phyloP scores from a whole-genome alignment of 2,797 vertebrate genomes.

The Acropternis orthonyx region DNA sequence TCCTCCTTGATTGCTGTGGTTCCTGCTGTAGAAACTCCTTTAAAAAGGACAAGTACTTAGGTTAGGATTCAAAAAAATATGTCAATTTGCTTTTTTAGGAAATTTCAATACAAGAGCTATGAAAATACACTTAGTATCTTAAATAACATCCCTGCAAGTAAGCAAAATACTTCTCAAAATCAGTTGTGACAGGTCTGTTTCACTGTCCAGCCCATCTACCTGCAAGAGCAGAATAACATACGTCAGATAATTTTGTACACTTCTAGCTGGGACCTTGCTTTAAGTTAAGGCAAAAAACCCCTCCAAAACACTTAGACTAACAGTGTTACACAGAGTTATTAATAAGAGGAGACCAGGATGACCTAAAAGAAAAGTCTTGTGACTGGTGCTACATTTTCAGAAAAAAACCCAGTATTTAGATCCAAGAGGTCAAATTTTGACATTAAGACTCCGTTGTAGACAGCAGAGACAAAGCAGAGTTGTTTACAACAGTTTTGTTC shows the following conservation, averaged over 20 bases:
- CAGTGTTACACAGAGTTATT: not conserved
- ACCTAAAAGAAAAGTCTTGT: not conserved
- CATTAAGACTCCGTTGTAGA: not conserved
- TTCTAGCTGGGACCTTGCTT: not conserved
- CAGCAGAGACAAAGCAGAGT: not conserved
- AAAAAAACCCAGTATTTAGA: not conserved
- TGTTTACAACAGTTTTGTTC: not conserved
- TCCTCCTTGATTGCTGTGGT: conserved; percentile 41
- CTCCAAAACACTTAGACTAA: not conserved
- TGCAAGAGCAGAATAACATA: not conserved
- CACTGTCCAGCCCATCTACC: not conserved
- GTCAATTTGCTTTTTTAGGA: not conserved
- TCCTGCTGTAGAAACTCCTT: conserved; percentile 43
- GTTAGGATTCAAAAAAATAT: not conserved
- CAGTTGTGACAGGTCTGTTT: not conserved
- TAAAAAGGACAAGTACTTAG: conserved; percentile 4
- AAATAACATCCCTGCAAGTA: not conserved
- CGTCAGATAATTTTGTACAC: not conserved
- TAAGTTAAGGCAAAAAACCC: not conserved
- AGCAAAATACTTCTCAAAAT: not conserved
- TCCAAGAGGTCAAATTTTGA: not conserved
- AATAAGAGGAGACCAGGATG: not conserved
- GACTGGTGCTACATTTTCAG: not conserved
- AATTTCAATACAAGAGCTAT: not conserved
- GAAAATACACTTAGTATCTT: not conserved